Base-by-base conservation (phyloP, 2,888 invertebrate species). In the Ophioninae sp. region DNA sequence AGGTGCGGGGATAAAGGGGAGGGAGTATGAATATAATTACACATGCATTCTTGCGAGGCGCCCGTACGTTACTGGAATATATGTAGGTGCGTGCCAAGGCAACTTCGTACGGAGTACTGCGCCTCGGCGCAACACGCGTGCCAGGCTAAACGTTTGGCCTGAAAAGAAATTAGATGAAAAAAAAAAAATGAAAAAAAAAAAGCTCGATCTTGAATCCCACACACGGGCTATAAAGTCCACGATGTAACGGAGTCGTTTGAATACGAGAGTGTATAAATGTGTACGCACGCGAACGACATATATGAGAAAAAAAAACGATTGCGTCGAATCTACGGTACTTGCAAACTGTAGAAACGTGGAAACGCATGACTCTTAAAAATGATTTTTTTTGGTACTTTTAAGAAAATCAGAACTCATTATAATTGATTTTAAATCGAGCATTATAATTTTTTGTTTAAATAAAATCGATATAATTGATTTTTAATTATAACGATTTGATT, bases 71-170 rank as follows among this genome's bases (percentile, higher is more conserved):
- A 78, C 75, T 79, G 80, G 80, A 82, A 72, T 59, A 69, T 58
- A 51, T 85, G 81, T 84, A 82, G 83, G 83, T 86, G 83, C 85
- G 83, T 86, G 85, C 85, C 86, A 86, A 84, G 86, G 86, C 73
- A 84, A 77, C 86, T 85, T 86, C 86, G 83, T 85, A 82, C 79
- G 84, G 58, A 51, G 82, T 17, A 22, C 76, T 83, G 77, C 86
- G 81, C 82, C 82, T 85, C 64, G 80, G 39, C 23, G 13, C 79
- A 76, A 82, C 82, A 80, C 74, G 44, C 76, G 75, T 58, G 56
- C 30, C 65, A 77, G 79, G 81, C 56, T 67, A 65, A 75, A 59
- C 82, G 85, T 79, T 81, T 85, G 68, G 79, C 77, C 81, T 73
- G 81, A n/a, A 83, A 76, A 59, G 20, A 59, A 59, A 22, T 59